Percentiles rank a stretch among this genome's conserved stretches.
Conservation (phyloP, 2,113 vertebrate genomes). For the Rhinogobius similis region DNA sequence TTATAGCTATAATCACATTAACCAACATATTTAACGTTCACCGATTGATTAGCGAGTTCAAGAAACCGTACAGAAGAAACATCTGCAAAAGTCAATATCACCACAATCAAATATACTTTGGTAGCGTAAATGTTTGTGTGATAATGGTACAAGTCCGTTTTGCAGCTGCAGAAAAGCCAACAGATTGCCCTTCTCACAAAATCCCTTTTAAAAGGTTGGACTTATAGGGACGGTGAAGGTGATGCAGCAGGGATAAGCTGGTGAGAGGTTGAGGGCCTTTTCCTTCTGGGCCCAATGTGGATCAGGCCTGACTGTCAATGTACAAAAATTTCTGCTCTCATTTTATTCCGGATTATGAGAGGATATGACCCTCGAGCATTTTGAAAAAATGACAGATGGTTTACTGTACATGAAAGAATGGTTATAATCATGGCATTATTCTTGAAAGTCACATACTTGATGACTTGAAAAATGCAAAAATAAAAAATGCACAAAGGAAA, state of each 20-base stretch:
- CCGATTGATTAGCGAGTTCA: neutral
- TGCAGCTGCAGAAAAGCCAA: constrained; percentile 33
- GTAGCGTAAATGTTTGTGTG: neutral
- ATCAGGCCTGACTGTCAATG: neutral
- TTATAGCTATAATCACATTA: neutral
- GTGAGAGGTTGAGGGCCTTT: constrained; percentile 23
- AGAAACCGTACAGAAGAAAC: neutral
- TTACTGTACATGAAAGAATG: neutral
- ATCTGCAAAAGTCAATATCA: neutral
- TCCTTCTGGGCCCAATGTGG: constrained; percentile 4
- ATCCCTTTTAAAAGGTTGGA: constrained; percentile 62
- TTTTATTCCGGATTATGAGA: neutral
- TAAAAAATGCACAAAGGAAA: too few relatives aligned
- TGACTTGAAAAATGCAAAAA: neutral
- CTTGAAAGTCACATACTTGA: neutral
- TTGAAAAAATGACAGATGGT: constrained; percentile 8
- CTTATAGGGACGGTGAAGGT: constrained; percentile 26
- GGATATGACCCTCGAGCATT: too few relatives aligned
- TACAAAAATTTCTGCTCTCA: neutral
- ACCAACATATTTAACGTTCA: neutral
- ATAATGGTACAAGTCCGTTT: constrained; percentile 9
- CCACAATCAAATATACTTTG: neutral
- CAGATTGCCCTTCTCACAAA: constrained; percentile 51
- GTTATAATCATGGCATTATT: neutral
- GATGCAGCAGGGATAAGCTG: constrained; percentile 38